Percentiles rank a stretch among this genome's conserved stretches.
These are phyloP conservation scores for Microplitis mediator DNA, from an alignment of 1,140 invertebrate genomes.

Conservation along the genomic window DNA sequence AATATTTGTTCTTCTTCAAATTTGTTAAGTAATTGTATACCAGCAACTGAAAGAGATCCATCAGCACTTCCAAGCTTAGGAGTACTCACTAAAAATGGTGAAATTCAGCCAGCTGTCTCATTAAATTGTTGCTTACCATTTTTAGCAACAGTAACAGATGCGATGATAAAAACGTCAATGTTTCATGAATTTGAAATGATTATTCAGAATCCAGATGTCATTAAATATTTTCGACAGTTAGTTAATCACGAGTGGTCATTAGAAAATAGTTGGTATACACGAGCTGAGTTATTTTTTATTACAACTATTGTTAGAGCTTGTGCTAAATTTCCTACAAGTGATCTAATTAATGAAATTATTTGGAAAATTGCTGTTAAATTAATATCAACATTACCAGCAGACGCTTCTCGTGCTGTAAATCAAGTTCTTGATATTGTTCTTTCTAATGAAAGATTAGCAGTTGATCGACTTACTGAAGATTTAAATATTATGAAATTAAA, in stretches of 20 bases:
- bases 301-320: conserved; percentile 39
- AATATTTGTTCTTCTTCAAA: conserved; percentile 49
- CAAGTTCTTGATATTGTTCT: conserved; percentile 43
- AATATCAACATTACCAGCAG: conserved; percentile 50
- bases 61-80: conserved; percentile 48
- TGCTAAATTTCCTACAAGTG: conserved; percentile 16
- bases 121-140: conserved; percentile 47
- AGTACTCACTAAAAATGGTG: conserved; percentile 46
- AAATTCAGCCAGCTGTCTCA: conserved; percentile 49
- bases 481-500: conserved; percentile 33
- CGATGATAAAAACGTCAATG: conserved; percentile 32
- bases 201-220: conserved; percentile 37
- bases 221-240: conserved; percentile 46
- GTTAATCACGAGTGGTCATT: conserved; percentile 46
- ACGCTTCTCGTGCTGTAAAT: conserved; percentile 34
- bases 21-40: conserved; percentile 42
- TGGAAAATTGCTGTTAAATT: conserved; percentile 54
- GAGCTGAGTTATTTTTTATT: conserved; percentile 49
- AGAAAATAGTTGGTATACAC: conserved; percentile 54
- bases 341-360: conserved; percentile 28
- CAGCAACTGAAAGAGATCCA: conserved; percentile 44
- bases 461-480: conserved; percentile 31
- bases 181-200: conserved; percentile 36
- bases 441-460: conserved; percentile 38
- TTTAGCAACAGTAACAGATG: conserved; percentile 38